Base-by-base conservation (phyloP, 2,888 invertebrate species). In the Melanotus villosus region DNA sequence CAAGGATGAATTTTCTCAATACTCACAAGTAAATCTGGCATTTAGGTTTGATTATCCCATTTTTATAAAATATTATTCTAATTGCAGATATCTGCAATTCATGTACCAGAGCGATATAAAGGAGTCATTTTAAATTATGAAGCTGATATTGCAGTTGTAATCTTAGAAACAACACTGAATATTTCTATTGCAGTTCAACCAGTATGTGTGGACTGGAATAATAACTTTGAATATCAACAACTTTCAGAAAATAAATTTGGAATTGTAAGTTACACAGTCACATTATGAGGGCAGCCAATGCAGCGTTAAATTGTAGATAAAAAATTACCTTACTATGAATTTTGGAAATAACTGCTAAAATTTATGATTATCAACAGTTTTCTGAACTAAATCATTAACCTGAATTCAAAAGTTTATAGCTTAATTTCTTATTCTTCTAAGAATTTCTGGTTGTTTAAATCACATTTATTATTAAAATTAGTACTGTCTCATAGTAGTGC, bases 91-190 rank as follows among this genome's bases (percentile, higher is more conserved):
- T 34, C 67, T 4, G 19, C 72, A 36, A 78, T 81, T 43, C 58
- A 72, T 12, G 59, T 76, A 19, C 74, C 76, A 43, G 16, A 26
- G 12, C 59, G 72, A 41, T 82, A 80, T 58, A 71, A 57, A 60
- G 81, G 79, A n/a, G 68, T 60, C 6, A 32, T 56, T n/a, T 75
- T 73, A 3, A 70, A 75, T n/a, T 83, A 77, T 59, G 62, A 65
- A 18, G 72, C 73, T 6, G 85, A 85, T 73, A 79, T 85, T 54
- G 84, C 84, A 0, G 58, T 84, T 2, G 23, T 85, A 10, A 72
- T 81, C n/a, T 67, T 84, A 18, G 72, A 75, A 38, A 71, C 73
- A n/a, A 52, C 68, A 9, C 78, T 85, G 30, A 68, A 62, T 9
- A 78, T 82, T 34, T 78, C 81, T 1, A 68, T 73, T 32, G 75